These are phyloP conservation scores for Caretta caretta DNA, from an alignment of 2,113 vertebrate species.

Conservation along the genomic window DNA sequence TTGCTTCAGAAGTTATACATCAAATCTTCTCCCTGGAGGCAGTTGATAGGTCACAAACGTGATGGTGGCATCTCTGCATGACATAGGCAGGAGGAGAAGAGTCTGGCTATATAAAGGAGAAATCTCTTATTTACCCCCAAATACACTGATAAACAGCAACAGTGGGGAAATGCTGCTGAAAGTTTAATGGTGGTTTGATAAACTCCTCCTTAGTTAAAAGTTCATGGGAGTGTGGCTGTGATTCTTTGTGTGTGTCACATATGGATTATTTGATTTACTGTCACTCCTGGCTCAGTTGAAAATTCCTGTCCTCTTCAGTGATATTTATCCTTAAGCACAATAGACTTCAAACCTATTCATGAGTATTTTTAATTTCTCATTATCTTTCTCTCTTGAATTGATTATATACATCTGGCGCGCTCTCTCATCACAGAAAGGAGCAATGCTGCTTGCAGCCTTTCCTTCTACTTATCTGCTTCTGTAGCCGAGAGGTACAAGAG, in stretches of 20 bases:
- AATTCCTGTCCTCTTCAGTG: constrained; percentile 18
- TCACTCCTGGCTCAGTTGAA: background rate
- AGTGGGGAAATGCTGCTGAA: background rate
- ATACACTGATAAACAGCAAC: background rate
- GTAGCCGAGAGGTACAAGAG: constrained; percentile 65
- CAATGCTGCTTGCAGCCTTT: constrained; percentile 64
- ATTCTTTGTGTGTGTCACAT: background rate
- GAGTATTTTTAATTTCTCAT: constrained; percentile 61
- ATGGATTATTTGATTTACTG: background rate
- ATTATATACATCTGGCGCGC: constrained; percentile 34
- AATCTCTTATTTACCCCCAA: background rate
- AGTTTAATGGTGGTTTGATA: background rate
- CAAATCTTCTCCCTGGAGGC: background rate
- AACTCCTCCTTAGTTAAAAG: background rate
- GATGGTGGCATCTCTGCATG: background rate
- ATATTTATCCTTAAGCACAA: constrained; percentile 50
- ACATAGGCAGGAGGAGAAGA: background rate
- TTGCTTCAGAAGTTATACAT: background rate
- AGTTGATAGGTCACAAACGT: rapidly evolving
- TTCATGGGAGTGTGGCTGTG: background rate
- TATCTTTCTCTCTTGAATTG: constrained; percentile 67
- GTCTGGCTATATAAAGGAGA: background rate
- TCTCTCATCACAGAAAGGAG: constrained; percentile 58
- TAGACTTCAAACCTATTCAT: constrained; percentile 47
- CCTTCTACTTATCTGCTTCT: constrained; percentile 68